phyloP scores from a whole-genome alignment of 2,888 invertebrate genomes.

The Amorpha juglandis region DNA sequence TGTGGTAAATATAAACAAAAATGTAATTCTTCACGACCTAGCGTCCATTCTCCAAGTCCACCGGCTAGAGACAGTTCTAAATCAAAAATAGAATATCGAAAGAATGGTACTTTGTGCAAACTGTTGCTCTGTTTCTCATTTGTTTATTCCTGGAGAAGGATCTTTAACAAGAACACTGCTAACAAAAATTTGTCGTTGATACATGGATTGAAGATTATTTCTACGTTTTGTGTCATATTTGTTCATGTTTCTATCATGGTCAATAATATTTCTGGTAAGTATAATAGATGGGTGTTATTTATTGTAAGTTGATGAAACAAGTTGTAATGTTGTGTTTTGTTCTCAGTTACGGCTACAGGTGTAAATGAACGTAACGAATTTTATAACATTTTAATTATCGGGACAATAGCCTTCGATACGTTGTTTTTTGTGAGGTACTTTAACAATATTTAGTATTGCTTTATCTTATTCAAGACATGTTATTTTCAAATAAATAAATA shows the following conservation, averaged over 20 bases:
- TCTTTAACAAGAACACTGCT: slow-evolving; percentile 75
- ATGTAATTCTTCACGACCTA: slow-evolving; percentile 55
- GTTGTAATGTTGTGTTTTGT: slow-evolving; percentile 26
- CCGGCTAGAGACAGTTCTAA: slow-evolving; percentile 51
- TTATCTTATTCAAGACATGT: neutral
- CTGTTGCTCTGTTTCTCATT: slow-evolving; percentile 74
- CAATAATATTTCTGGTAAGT: slow-evolving; percentile 86
- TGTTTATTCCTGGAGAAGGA: slow-evolving; percentile 68
- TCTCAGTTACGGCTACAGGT: slow-evolving; percentile 77
- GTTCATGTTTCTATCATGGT: slow-evolving; percentile 86
- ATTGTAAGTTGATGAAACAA: neutral
- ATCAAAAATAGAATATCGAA: slow-evolving; percentile 61
- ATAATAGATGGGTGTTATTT: neutral
- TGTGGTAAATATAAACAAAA: slow-evolving; percentile 77
- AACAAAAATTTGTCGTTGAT: slow-evolving; percentile 81
- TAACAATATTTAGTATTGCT: neutral
- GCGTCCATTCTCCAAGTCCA: slow-evolving; percentile 58
- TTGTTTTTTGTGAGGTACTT: slow-evolving; percentile 86
- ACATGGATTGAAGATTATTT: slow-evolving; percentile 86
- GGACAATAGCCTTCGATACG: slow-evolving; percentile 85
- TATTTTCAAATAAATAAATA: neutral
- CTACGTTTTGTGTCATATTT: slow-evolving; percentile 87
- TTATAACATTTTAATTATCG: slow-evolving; percentile 81
- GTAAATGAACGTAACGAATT: slow-evolving; percentile 68
- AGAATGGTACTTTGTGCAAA: slow-evolving; percentile 54